These are phyloP conservation scores for Boleophthalmus pectinirostris DNA, from an alignment of 2,113 vertebrate genomes.

Conservation along the genomic window DNA sequence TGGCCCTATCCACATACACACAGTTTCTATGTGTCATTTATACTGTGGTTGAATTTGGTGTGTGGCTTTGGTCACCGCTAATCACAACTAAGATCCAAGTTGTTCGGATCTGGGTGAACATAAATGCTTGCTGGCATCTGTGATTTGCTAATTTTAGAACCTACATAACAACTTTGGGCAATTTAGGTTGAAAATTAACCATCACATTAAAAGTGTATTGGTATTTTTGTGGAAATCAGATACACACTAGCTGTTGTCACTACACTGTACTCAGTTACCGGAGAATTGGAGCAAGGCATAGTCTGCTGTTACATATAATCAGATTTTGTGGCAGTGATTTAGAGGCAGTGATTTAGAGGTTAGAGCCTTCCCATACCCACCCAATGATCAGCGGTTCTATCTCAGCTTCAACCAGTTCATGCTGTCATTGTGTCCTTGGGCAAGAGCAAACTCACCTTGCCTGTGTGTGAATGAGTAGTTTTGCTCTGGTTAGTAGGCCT, in stretches of 20 bases:
- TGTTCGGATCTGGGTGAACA: not conserved
- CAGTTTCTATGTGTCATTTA: constrained; percentile 23
- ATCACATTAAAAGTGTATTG: not conserved
- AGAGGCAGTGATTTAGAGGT: no score
- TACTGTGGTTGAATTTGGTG: constrained; percentile 37
- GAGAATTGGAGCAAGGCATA: no score
- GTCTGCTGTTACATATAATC: no score
- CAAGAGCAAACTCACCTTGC: not conserved
- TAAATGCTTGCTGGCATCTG: not conserved
- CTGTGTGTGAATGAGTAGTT: not conserved
- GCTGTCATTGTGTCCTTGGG: not conserved
- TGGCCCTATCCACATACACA: constrained; percentile 45
- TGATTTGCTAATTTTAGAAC: not conserved
- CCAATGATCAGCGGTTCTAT: not conserved
- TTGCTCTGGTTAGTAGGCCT: no score
- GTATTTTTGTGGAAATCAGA: not conserved
- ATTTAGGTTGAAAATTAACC: not conserved
- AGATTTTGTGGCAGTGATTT: no score
- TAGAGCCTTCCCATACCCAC: no score
- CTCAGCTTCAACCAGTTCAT: not conserved
- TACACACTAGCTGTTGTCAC: not conserved
- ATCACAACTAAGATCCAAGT: not conserved
- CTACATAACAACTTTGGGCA: not conserved
- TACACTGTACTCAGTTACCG: no score
- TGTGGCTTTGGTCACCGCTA: constrained; percentile 39